These are phyloP conservation scores for Clarias pachynema DNA, from an alignment of 2,797 vertebrate genomes.

Conservation along the genomic window DNA sequence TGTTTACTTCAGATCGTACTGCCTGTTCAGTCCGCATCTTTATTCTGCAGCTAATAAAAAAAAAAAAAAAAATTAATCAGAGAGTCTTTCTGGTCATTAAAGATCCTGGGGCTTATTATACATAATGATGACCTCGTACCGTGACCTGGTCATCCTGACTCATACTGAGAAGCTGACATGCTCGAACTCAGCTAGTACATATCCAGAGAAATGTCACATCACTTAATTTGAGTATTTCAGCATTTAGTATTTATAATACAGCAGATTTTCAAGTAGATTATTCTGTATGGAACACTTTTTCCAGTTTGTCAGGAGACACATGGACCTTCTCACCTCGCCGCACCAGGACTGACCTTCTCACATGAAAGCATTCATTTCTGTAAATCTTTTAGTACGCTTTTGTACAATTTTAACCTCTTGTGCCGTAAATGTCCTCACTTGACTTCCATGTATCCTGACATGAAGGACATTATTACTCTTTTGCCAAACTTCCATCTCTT, in stretches of 20 bases:
- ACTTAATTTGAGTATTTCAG: background rate
- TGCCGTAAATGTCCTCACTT: too few relatives aligned
- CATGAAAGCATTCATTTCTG: too few relatives aligned
- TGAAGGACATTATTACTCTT: too few relatives aligned
- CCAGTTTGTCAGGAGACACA: background rate
- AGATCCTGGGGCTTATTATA: background rate
- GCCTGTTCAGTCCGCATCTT: background rate
- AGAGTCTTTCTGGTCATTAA: conserved; percentile 24
- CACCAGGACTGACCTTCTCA: too few relatives aligned
- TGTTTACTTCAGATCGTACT: background rate
- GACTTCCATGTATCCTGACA: too few relatives aligned
- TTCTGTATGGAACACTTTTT: too few relatives aligned
- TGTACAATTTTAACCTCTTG: too few relatives aligned
- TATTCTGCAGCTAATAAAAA: background rate
- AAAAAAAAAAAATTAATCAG: background rate
- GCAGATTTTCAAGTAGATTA: background rate
- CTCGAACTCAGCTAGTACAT: background rate
- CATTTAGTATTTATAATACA: background rate
- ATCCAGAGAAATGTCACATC: background rate
- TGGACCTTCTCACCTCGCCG: too few relatives aligned
- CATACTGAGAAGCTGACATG: background rate
- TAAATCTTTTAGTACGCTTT: too few relatives aligned
- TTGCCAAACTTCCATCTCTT: too few relatives aligned
- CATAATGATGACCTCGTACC: too few relatives aligned
- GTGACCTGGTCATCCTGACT: background rate